phyloP scores from a whole-genome alignment of 2,113 vertebrate genomes.

The Zosterops hypoxanthus region DNA sequence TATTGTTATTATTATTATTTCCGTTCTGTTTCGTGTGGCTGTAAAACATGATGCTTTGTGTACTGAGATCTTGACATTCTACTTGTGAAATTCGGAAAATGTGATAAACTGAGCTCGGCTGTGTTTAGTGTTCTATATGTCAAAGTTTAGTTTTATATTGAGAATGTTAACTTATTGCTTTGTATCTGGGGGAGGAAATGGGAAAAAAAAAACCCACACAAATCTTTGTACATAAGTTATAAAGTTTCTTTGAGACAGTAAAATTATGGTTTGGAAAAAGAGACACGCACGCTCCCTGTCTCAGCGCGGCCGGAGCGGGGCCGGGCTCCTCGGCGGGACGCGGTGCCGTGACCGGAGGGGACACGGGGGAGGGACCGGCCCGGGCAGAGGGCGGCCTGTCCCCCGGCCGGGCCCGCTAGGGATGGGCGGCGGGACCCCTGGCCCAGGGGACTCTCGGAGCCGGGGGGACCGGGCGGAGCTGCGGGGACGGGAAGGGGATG shows the following conservation, averaged over 20 bases:
- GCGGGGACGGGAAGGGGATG: neutral
- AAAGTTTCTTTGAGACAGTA: slow-evolving; percentile 94
- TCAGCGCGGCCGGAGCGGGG: neutral
- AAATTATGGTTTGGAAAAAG: slow-evolving; percentile 92
- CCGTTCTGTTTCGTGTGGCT: slow-evolving; percentile 82
- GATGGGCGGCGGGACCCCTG: no score
- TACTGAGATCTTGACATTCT: slow-evolving; percentile 86
- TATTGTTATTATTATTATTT: slow-evolving; percentile 17
- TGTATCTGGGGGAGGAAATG: slow-evolving; percentile 77
- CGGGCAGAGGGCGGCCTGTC: neutral
- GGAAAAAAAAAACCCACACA: neutral
- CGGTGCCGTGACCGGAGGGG: neutral
- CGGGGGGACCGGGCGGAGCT: no score
- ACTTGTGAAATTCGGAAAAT: slow-evolving; percentile 82
- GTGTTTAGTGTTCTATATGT: slow-evolving; percentile 93
- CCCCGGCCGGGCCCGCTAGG: no score
- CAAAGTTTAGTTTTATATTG: slow-evolving; percentile 98
- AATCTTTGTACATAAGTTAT: slow-evolving; percentile 93
- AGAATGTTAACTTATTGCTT: slow-evolving; percentile 98
- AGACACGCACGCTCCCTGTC: slow-evolving; percentile 36
- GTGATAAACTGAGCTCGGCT: slow-evolving; percentile 84
- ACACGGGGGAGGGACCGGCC: neutral
- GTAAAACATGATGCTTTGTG: slow-evolving; percentile 91
- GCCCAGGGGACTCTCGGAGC: no score
- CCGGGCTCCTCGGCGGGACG: neutral